Percentiles rank a stretch among this genome's conserved stretches.
phyloP scores from a whole-genome alignment of 1,140 invertebrate genomes.

The Aphis gossypii region DNA sequence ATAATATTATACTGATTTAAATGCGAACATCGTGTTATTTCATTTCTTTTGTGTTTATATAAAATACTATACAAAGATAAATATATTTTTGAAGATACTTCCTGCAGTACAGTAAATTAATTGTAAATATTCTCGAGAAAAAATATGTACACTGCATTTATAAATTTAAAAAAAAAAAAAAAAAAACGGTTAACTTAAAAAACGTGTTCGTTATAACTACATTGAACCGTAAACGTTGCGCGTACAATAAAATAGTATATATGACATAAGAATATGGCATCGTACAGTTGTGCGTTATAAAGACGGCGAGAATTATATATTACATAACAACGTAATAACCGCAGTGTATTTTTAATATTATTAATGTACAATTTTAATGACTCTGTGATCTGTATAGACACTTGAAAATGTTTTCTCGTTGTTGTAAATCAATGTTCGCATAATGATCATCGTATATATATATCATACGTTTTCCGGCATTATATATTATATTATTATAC shows the following conservation, averaged over 20 bases:
- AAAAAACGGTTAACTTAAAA: background rate
- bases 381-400: background rate
- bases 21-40: background rate
- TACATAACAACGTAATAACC: background rate
- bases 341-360: background rate
- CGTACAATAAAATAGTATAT: background rate
- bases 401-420: background rate
- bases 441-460: background rate
- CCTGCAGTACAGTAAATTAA: background rate
- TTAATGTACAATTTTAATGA: constrained; percentile 3
- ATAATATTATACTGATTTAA: constrained; percentile 3
- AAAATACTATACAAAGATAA: background rate
- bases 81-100: background rate
- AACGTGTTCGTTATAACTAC: background rate
- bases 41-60: background rate
- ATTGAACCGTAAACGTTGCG: background rate
- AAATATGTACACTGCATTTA: background rate
- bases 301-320: background rate
- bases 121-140: background rate
- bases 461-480: background rate
- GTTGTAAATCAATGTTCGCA: background rate
- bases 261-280: background rate
- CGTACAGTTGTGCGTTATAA: background rate
- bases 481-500: background rate
- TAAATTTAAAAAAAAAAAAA: background rate